Percentiles rank a stretch among this genome's conserved stretches.
Evolutionary conservation across 35 echinoderm and acorn worm species (phyloP).

Genomic region (Holothuria glaberrima): DNA sequence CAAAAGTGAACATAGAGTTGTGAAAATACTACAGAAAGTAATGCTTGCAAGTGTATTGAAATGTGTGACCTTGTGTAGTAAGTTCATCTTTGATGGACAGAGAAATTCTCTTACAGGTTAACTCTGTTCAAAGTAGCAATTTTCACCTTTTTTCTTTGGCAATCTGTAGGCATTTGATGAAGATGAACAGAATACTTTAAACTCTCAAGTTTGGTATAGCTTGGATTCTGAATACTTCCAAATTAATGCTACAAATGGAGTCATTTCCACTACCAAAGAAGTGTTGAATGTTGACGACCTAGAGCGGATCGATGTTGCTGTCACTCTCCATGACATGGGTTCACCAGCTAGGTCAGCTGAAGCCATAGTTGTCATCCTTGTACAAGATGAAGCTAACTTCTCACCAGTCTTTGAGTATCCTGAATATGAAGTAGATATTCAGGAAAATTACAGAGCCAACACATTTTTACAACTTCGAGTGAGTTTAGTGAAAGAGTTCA

Average conservation of each 20-base stretch:
- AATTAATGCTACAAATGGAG: conserved; percentile 55
- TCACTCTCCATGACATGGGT: conserved; percentile 63
- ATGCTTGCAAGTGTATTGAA: no score
- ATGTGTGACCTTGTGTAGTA: no score
- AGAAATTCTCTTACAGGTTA: no score
- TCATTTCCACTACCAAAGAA: conserved; percentile 62
- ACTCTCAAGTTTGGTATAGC: conserved; percentile 69
- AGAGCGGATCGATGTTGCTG: conserved; percentile 53
- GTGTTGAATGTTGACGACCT: conserved; percentile 64
- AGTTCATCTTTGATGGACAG: no score
- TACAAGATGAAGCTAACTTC: conserved; percentile 81
- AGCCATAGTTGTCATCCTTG: conserved; percentile 54
- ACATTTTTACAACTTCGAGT: conserved; percentile 61
- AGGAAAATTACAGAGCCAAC: conserved; percentile 32
- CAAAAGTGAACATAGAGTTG: no score
- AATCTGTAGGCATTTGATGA: conserved; percentile 63
- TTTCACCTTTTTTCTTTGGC: no score
- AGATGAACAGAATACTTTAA: conserved; percentile 54
- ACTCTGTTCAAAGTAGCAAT: no score
- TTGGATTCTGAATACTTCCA: conserved; percentile 60
- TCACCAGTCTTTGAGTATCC: conserved; percentile 75
- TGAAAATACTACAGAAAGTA: no score
- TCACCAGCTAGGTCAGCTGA: conserved; percentile 11
- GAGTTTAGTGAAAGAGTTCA: not conserved
- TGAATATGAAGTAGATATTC: conserved; percentile 59